Base-by-base conservation (phyloP, 1,140 invertebrate species). In the Lasioglossum baleicum region DNA sequence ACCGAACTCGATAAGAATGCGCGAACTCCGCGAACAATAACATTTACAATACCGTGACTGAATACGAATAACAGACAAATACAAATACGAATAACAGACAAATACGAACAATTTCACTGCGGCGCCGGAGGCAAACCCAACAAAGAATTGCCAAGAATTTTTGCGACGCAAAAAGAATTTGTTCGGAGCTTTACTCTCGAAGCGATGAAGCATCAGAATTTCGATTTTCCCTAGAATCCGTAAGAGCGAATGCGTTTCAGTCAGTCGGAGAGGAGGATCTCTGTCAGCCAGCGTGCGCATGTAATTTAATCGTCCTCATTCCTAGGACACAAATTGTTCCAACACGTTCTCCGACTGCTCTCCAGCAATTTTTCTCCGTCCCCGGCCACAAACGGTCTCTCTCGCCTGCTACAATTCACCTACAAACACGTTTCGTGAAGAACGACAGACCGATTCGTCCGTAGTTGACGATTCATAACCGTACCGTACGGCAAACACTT, bases 341-440 rank as follows among this genome's bases (percentile, higher is more conserved):
- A 26, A 11, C 20, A 11, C 31, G 31, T 51, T 65, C 44, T 13
- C 13, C 13, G 61, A 40, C 72, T 7, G 2, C 17, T 26, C 15
- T 22, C 6, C 6, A n/a, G 65, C 53, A 75, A 75, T 75, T 75
- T 75, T 68, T 68, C 63, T 17, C 26, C 8, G 65, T 58, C 58
- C 40, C 22, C 20, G 56, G 7, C 40, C 11, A 8, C 40, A 6
- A 73, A 48, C 40, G 13, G 51, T 48, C 58, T 17, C 17, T 7
- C 58, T n/a, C 40, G 6, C 22, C 13, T 7, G 3, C 15, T 22
- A 31, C 42, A 73, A 35, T 61, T 20, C 56, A n/a, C 58, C 60
- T n/a, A 63, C 40, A n/a, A 63, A 63, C 53, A 35, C 35, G 11
- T 58, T 15, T 40, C 4, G 10, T 7, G 22, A 22, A 51, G 42